Evolutionary conservation across 2,797 vertebrate genomes (phyloP).

Genomic region (Aldrovandia affinis): DNA sequence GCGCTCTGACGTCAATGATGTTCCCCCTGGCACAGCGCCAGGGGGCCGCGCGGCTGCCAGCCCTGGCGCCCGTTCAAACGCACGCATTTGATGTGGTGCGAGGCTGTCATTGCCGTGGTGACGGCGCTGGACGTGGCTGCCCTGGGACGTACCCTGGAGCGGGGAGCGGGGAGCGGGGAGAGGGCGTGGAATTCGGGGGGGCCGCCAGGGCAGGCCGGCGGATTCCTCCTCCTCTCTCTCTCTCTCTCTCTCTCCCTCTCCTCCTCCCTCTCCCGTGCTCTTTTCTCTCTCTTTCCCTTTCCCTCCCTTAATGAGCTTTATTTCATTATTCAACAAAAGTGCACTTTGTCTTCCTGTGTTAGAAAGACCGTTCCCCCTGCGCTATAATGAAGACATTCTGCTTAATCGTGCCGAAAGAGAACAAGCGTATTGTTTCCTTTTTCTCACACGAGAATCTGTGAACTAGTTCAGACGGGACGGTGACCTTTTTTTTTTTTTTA

Average conservation of each 20-base stretch:
- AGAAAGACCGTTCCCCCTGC: background rate
- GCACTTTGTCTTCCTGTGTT: background rate
- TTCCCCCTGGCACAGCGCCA: conserved; percentile 79
- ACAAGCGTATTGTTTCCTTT: background rate
- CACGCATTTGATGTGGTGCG: conserved; percentile 42
- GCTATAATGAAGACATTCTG: conserved; percentile 10
- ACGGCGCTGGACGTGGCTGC: conserved; percentile 66
- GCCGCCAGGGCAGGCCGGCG: conserved; percentile 39
- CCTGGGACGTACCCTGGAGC: conserved; percentile 46
- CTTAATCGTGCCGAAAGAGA: conserved; percentile 3
- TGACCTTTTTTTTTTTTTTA: background rate
- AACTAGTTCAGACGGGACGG: background rate
- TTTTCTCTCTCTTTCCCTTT: conserved; percentile 12
- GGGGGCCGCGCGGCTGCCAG: conserved; percentile 51
- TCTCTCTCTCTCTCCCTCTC: background rate
- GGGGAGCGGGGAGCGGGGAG: background rate
- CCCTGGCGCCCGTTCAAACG: conserved; percentile 50
- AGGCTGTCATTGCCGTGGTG: conserved; percentile 50
- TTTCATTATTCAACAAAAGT: background rate
- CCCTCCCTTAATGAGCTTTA: conserved; percentile 14
- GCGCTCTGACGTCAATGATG: conserved; percentile 82
- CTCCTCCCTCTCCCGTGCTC: background rate
- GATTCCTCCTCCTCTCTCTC: conserved; percentile 13
- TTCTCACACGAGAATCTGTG: background rate
- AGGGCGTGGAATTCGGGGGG: conserved; percentile 21